Evolutionary conservation across 2,113 vertebrate genomes (phyloP).

Genomic region (Albula goreensis): DNA sequence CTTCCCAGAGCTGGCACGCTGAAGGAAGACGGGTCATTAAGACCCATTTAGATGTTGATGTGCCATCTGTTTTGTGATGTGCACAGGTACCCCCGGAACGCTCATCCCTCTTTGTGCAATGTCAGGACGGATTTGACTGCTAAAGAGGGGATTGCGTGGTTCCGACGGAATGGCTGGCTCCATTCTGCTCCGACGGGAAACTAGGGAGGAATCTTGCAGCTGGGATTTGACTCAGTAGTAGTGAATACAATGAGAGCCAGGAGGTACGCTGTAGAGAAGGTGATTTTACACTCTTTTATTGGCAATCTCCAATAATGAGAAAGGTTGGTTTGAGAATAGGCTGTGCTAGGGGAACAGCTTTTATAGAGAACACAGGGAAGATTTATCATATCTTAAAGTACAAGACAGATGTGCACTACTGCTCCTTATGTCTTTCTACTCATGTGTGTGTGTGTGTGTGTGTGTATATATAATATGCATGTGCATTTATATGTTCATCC

Average conservation of each 20-base stretch:
- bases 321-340: not conserved
- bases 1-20: constrained; percentile 16
- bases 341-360: not conserved
- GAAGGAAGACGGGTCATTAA: constrained; percentile 6
- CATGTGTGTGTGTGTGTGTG: not conserved
- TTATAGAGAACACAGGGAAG: not conserved
- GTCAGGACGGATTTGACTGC: not conserved
- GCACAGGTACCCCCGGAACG: not conserved
- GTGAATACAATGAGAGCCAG: constrained; percentile 13
- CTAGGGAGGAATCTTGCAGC: not conserved
- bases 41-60: constrained; percentile 15
- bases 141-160: not conserved
- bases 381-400: not conserved
- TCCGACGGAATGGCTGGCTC: not conserved
- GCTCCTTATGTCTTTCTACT: not conserved
- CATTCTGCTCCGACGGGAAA: not conserved
- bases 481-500: no score
- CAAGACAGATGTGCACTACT: constrained; percentile 1
- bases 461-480: no score
- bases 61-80: constrained; percentile 19
- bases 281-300: constrained; percentile 3
- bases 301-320: constrained; percentile 17
- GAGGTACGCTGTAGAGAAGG: constrained; percentile 1
- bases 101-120: constrained; percentile 11
- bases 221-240: not conserved